A percentile compares a stretch with the other conserved stretches of the same genome.
Conservation (phyloP, 2,888 invertebrate genomes). For the Leptura quadrifasciata region DNA sequence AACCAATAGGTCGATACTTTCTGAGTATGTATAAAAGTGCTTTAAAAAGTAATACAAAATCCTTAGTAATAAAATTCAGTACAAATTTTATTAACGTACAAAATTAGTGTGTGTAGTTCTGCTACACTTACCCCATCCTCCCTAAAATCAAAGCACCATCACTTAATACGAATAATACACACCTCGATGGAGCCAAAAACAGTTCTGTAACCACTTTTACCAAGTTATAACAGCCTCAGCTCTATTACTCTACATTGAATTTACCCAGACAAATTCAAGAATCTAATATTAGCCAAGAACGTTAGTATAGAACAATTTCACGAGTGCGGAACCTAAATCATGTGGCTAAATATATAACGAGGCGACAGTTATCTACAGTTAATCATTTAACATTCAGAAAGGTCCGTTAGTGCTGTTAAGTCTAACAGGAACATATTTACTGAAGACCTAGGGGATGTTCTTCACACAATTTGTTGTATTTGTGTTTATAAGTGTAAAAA, state of each 20-base stretch:
- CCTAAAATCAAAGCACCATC: constrained; percentile 53
- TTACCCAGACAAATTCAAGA: neutral
- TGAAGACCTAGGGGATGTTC: neutral
- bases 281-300: constrained; percentile 5
- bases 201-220: neutral
- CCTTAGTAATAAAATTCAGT: constrained; percentile 62
- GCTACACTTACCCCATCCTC: constrained; percentile 38
- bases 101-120: constrained; percentile 53
- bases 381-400: too few relatives aligned
- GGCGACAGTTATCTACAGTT: too few relatives aligned
- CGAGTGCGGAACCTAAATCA: neutral
- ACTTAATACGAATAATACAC: constrained; percentile 5
- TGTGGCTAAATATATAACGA: too few relatives aligned
- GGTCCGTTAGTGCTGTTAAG: neutral
- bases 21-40: constrained; percentile 62
- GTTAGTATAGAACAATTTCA: constrained; percentile 33
- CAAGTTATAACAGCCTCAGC: too few relatives aligned
- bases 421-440: constrained; percentile 1
- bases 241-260: neutral
- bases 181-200: constrained; percentile 14
- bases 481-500: neutral
- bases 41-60: constrained; percentile 64
- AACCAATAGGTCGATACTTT: constrained; percentile 42
- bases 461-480: neutral
- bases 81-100: constrained; percentile 61